Conservation (phyloP, 2,888 invertebrate genomes). For the Drosophila rubida region DNA sequence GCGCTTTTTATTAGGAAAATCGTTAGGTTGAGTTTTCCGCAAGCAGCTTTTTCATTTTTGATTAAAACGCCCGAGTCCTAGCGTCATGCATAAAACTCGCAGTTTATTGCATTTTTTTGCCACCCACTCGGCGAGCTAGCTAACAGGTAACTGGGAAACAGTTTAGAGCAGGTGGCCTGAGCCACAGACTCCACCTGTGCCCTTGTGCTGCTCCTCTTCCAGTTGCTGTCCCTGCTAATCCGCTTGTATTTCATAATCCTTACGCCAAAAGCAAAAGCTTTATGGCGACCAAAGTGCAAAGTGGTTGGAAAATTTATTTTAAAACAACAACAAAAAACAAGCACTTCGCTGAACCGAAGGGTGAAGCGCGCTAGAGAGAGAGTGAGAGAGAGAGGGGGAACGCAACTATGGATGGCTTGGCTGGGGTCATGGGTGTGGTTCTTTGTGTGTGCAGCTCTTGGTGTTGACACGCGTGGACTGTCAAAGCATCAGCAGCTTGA, state of each 20-base stretch:
- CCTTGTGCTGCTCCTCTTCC: background rate
- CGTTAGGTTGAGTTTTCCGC: conserved; percentile 56
- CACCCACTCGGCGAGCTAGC: conserved; percentile 39
- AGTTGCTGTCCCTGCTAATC: conserved; percentile 57
- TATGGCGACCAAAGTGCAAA: conserved; percentile 62
- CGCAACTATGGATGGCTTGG: background rate
- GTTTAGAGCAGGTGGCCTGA: background rate
- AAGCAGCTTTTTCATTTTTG: conserved; percentile 46
- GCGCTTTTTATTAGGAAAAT: conserved; percentile 63
- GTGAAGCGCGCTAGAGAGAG: conserved; percentile 27
- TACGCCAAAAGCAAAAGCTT: conserved; percentile 62
- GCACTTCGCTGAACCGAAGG: conserved; percentile 12
- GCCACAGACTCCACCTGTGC: too few relatives aligned
- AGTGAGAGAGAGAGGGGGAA: background rate
- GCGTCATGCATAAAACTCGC: conserved; percentile 62
- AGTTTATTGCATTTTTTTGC: conserved; percentile 62
- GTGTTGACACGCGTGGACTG: conserved; percentile 62
- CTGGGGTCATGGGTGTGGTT: background rate
- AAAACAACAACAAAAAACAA: conserved; percentile 48
- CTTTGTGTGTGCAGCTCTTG: conserved; percentile 31
- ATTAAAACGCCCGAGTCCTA: conserved; percentile 55
- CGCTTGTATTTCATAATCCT: conserved; percentile 76
- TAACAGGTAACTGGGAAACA: conserved; percentile 4
- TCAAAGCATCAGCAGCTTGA: conserved; percentile 50
- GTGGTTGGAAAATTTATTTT: conserved; percentile 70